Base-by-base conservation (phyloP, 1,140 invertebrate species). In the Diachasma alloeum region DNA sequence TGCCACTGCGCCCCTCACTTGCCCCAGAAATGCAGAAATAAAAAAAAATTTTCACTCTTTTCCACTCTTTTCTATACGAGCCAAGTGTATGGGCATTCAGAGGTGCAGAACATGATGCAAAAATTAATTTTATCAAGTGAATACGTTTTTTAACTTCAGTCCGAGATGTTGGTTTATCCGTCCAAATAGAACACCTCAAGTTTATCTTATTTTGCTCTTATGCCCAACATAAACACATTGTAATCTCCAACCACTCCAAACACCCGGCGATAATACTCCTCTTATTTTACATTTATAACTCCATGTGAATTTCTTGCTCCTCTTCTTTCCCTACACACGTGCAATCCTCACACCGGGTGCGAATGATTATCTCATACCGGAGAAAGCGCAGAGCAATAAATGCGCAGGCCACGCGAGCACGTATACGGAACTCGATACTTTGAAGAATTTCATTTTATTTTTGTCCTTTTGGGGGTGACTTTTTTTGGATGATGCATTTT, bases 331-430 rank as follows among this genome's bases (percentile, higher is more conserved):
- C 24, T 22, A 39, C 75, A 5, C 44, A 46, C 63, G 75, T 31
- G 59, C 75, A 44, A 68, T 53, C 39, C n/a, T 39, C 46, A 69
- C 67, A 46, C 53, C 70, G 53, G 75, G 72, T 76, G 80, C 79
- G 79, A 84, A 84, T 84, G 82, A 83, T 83, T 82, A 81, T 83
- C 77, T 75, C 70, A 74, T 63, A 63, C 76, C 72, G 69, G 72
- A 44, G 76, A 74, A 74, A 74, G 59, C 72, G 42, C 26, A 24
- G 31, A 53, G 72, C 59, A 74, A 66, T 74, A 74, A 66, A 66
- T 74, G 56, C 59, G 17, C 53, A 59, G 36, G 53, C 72, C 59
- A 74, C 59, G 56, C 56, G 59, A 74, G 37, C 72, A 74, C 72
- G 72, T 74, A 42, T 59, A 74, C 72, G 72, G 56, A 74, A 66